phyloP scores from a whole-genome alignment of 1,140 invertebrate genomes.

The Microplitis demolitor region DNA sequence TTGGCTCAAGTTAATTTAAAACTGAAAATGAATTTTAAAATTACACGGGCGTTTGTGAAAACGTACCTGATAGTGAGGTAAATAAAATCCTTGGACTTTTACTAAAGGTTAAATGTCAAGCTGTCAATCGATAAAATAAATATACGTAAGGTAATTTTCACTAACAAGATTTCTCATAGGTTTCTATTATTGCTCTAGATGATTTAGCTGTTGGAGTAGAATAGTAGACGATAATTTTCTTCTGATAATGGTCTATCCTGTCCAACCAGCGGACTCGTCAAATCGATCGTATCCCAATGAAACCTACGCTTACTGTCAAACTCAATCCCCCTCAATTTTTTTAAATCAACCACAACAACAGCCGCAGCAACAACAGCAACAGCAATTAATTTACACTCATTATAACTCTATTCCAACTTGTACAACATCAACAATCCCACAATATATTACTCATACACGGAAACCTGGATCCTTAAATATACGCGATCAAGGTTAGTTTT shows the following conservation, averaged over 20 bases:
- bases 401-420: slow-evolving; percentile 43
- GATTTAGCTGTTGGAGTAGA: neutral
- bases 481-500: slow-evolving; percentile 11
- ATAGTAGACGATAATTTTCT: neutral
- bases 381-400: slow-evolving; percentile 47
- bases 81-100: neutral
- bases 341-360: slow-evolving; percentile 25
- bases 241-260: slow-evolving; percentile 14
- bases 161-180: neutral
- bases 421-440: slow-evolving; percentile 37
- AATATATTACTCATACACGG: slow-evolving; percentile 39
- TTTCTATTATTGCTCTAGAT: neutral
- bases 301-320: slow-evolving; percentile 37
- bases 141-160: neutral
- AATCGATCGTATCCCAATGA: slow-evolving; percentile 40
- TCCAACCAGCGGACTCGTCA: slow-evolving; percentile 15
- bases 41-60: no score
- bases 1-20: neutral
- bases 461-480: slow-evolving; percentile 19
- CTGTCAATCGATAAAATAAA: slow-evolving; percentile 6
- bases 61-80: neutral
- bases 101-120: slow-evolving; percentile 11
- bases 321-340: slow-evolving; percentile 26
- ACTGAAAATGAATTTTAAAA: neutral
- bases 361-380: slow-evolving; percentile 41